Base-by-base conservation (phyloP, 2,113 vertebrate genomes). In the Dipodomys spectabilis region DNA sequence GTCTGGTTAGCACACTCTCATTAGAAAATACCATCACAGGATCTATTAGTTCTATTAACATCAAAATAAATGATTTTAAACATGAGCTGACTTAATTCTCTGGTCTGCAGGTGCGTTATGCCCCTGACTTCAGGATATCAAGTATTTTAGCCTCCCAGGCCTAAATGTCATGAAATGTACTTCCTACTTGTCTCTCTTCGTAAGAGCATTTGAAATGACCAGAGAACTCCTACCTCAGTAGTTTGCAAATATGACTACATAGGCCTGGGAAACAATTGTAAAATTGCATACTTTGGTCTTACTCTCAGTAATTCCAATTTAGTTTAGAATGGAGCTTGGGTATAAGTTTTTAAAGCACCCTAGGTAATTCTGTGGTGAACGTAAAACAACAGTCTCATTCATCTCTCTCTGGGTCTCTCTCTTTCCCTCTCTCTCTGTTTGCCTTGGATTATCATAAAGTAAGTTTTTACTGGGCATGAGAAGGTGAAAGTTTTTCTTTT, bases 281-380 rank as follows among this genome's bases (percentile, higher is more conserved):
- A 95, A 85, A 85, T 28, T 79, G 35, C 23, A 83, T 44, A 2
- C 44, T 28, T 83, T 13, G 22, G 28, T 25, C 20, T 88, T 6
- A n/a, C 9, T 77, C 53, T 91, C 67, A 86, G 45, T 94, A 92
- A 83, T 83, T 88, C 53, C 90, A 85, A 82, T 82, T 72, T 79
- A 64, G 28, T 65, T 44, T 78, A 25, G 20, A 77, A 4, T 28
- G 57, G 32, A 27, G n/a, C 6, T 32, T 35, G 74, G 30, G 15
- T 44, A 67, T 20, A 78, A 19, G 44, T 45, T 49, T 82, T 90
- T 44, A 75, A 95, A 80, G 32, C 16, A 27, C 22, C 39, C 71
- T 25, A 62, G 23, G 22, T 78, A 91, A 89, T 77, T 91, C 60
- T 22, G 20, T 62, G 19, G 60, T 22, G 20, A 62, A 62, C 22